Percentiles rank a stretch among this genome's conserved stretches.
These are phyloP conservation scores for Neogobius melanostomus DNA, from an alignment of 2,113 vertebrate genomes.

Conservation along the genomic window DNA sequence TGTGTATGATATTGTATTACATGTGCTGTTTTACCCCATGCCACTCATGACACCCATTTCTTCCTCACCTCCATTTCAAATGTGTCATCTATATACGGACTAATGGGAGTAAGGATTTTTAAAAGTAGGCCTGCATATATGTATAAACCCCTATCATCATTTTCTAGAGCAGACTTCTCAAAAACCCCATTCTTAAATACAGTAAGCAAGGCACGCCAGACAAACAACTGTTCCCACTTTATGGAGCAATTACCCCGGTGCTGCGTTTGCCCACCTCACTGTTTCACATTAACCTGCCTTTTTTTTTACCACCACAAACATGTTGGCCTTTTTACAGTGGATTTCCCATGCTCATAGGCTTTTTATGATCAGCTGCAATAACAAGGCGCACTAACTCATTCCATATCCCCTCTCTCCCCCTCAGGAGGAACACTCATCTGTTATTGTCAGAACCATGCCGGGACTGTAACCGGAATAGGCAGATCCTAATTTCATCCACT, in stretches of 20 bases:
- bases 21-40: no score
- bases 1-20: no score
- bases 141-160: not conserved
- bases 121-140: no score
- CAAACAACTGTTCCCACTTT: conserved; percentile 33
- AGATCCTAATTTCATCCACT: conserved; percentile 66
- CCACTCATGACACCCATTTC: no score
- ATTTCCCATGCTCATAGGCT: conserved; percentile 61
- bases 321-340: conserved; percentile 60
- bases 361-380: conserved; percentile 77
- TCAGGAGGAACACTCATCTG: conserved; percentile 70
- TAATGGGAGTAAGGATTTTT: no score
- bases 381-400: conserved; percentile 70
- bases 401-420: conserved; percentile 65
- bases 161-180: not conserved
- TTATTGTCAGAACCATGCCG: conserved; percentile 65
- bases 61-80: no score
- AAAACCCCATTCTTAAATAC: not conserved
- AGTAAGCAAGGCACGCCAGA: conserved; percentile 30
- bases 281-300: conserved; percentile 64
- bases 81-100: no score
- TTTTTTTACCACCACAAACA: conserved; percentile 65
- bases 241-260: conserved; percentile 29
- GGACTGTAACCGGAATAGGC: conserved; percentile 61
- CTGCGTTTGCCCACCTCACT: conserved; percentile 43